Base-by-base conservation (phyloP, 2,797 vertebrate species). In the Danio albolineatus region DNA sequence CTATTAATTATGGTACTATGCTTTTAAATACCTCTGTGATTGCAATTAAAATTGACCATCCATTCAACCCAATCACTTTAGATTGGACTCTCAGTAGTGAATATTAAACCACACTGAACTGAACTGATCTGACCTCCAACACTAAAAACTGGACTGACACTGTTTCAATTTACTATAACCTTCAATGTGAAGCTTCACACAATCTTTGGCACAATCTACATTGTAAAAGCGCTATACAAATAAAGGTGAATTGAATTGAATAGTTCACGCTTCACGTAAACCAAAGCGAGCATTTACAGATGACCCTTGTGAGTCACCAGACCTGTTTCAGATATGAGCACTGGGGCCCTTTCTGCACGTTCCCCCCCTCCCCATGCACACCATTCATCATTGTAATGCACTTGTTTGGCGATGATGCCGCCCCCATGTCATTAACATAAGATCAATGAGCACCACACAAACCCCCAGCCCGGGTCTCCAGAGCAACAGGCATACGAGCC, bases 31-130 rank as follows among this genome's bases (percentile, higher is more conserved):
- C 46, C 10, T 12, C 39, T 28, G 12, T 7, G n/a, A 56, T 43
- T 86, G 69, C 90, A 91, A 93, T 91, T 87, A 86, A 86, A 86
- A 92, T 87, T 84, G 91, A 91, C 91, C 86, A 84, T 80, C 84
- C 65, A 83, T 65, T 82, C 85, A 86, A 73, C 81, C 73, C 76
- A 85, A 82, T 82, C 80, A 85, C 85, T n/a, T n/a, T n/a, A n/a
- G n/a, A n/a, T n/a, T n/a, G n/a, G n/a, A n/a, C n/a, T n/a, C n/a
- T n/a, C n/a, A n/a, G n/a, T n/a, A n/a, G n/a, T n/a, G n/a, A n/a
- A n/a, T n/a, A n/a, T n/a, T n/a, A n/a, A n/a, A n/a, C n/a, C n/a
- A n/a, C n/a, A n/a, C n/a, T n/a, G n/a, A n/a, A n/a, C n/a, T n/a
- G n/a, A n/a, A n/a, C n/a, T n/a, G n/a, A n/a, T n/a, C n/a, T n/a